Evolutionary conservation across 2,113 vertebrate genomes (phyloP), one percentile per base, ranked within the genome.

Genomic region (Gnathonemus echidnorhynchus): DNA sequence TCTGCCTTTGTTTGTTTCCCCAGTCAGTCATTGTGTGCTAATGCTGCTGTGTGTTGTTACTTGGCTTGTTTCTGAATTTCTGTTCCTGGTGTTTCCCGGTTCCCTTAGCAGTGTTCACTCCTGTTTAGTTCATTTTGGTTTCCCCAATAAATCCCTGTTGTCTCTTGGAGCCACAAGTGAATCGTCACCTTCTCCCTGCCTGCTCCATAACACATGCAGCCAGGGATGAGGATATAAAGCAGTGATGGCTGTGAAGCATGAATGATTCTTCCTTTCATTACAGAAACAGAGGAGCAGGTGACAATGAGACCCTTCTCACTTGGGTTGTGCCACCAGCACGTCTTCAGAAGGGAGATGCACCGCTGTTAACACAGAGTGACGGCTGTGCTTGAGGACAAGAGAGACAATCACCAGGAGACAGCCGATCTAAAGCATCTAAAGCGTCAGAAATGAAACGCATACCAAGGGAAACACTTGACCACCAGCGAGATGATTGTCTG

Each of bases 271-370:
- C 46, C 70, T 58, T 42, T 90, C 85, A 92, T 91, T 89, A 89
- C 90, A 91, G 66, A 56, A 56, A 91, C 27, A 50, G 45, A 88
- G 53, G 84, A 89, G 46, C 24, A 50, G 88, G 88, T 84, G 89
- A 91, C 90, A 92, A 92, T 90, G 87, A 70, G 84, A 93, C 91
- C 87, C 42, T 62, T 89, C 90, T 92, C 89, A 91, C 42, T 27
- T 56, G 80, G 70, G 1, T 1, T 5, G 10, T 11, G 89, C 84
- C 84, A 52, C 91, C 87, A 39, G 53, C 49, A 24, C 88, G 89
- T 87, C 88, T 90, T 91, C 24, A 91, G 91, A 70, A 92, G 89
- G n/a, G 50, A 45, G 39, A 39, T 13, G 31, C 80, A 88, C 58
- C 9, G 15, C 31, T n/a, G 90, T 39, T 77, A 88, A 35, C 31